These are phyloP conservation scores for Lithophane ornitopus DNA, from an alignment of 2,888 invertebrate genomes.

Conservation along the genomic window DNA sequence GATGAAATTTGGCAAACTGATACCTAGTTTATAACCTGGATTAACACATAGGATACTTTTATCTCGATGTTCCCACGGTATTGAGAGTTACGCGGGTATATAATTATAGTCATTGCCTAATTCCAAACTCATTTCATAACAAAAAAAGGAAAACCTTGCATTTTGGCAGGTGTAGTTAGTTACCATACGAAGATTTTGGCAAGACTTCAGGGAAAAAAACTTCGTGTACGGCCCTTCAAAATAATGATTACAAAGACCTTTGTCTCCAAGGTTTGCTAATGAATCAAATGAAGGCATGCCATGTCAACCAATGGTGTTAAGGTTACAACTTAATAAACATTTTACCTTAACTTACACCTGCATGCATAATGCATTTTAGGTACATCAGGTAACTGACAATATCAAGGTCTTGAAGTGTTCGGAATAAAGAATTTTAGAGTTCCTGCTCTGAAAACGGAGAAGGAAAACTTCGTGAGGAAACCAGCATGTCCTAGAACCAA, in stretches of 20 bases:
- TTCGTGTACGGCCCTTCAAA: constrained; percentile 9
- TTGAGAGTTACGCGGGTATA: no score
- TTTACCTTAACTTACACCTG: constrained; percentile 50
- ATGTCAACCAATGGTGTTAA: constrained; percentile 41
- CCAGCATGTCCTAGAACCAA: no score
- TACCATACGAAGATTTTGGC: constrained; percentile 14
- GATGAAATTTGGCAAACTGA: no score
- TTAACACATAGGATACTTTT: no score
- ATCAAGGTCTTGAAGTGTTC: constrained; percentile 53
- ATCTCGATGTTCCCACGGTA: no score
- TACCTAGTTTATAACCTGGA: no score
- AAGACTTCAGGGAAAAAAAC: constrained; percentile 20
- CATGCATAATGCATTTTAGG: constrained; percentile 45
- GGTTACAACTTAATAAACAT: constrained; percentile 24
- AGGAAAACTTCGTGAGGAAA: no score
- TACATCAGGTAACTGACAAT: constrained; percentile 37
- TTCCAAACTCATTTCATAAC: neutral
- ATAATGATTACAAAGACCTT: constrained; percentile 27
- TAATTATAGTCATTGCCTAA: neutral
- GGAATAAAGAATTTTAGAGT: constrained; percentile 32
- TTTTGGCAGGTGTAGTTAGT: neutral
- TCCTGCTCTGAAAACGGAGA: no score
- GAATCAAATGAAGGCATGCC: constrained; percentile 17
- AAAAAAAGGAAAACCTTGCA: neutral
- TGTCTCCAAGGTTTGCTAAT: constrained; percentile 30